These are phyloP conservation scores for Trichogramma dendrolimi DNA, from an alignment of 2,888 invertebrate species.

Conservation along the genomic window DNA sequence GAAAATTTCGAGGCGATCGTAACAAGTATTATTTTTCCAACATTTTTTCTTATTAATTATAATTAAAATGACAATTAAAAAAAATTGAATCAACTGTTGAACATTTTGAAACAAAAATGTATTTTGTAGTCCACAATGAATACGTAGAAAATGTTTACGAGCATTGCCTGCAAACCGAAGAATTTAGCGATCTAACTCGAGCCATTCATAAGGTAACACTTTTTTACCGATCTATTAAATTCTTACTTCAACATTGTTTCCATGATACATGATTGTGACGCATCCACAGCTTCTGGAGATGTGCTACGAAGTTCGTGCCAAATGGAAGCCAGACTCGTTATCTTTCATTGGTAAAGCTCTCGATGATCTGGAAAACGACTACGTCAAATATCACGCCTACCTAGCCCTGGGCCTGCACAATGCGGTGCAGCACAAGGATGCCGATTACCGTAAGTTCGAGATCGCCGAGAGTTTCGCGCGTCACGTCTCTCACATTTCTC, in stretches of 20 bases:
- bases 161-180: constrained; percentile 46
- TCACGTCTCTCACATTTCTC: constrained; percentile 11
- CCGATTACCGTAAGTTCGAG: constrained; percentile 47
- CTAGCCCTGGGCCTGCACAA: constrained; percentile 47
- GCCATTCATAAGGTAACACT: constrained; percentile 46
- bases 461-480: constrained; percentile 12
- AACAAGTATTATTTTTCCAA: constrained; percentile 20
- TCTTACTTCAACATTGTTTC: neutral
- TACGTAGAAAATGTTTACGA: constrained; percentile 47
- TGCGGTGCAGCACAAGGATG: constrained; percentile 46
- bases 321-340: constrained; percentile 44
- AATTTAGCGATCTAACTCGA: constrained; percentile 42
- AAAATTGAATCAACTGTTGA: neutral
- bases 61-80: neutral
- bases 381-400: constrained; percentile 48
- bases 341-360: constrained; percentile 38
- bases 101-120: constrained; percentile 7
- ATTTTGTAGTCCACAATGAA: constrained; percentile 44
- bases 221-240: neutral
- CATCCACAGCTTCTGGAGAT: constrained; percentile 43
- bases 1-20: constrained; percentile 46
- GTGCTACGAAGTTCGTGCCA: constrained; percentile 43
- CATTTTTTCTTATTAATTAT: neutral
- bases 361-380: constrained; percentile 43
- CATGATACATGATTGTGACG: too few relatives aligned